Conservation (phyloP, 1,140 invertebrate genomes). For the Acyrthosiphon pisum region DNA sequence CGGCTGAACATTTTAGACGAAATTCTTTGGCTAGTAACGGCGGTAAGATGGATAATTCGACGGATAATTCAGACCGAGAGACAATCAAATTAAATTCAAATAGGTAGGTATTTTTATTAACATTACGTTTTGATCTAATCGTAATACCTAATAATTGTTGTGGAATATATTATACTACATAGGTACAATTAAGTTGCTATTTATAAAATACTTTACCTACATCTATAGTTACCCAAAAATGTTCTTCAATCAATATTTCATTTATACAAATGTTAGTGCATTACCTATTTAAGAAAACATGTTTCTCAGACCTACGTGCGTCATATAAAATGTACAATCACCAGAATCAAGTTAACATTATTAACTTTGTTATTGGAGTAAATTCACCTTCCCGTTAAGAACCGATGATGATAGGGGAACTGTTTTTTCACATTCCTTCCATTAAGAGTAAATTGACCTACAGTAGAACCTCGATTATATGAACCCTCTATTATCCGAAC, state of each 20-base stretch:
- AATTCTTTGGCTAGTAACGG: neutral
- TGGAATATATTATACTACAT: neutral
- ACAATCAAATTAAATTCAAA: neutral
- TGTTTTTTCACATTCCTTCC: neutral
- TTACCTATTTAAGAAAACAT: neutral
- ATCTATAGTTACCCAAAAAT: neutral
- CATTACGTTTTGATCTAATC: neutral
- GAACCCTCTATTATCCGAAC: too few relatives aligned
- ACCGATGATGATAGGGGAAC: neutral
- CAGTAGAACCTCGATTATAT: too few relatives aligned
- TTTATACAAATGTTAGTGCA: neutral
- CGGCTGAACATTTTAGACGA: neutral
- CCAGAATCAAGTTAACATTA: neutral
- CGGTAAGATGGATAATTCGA: neutral
- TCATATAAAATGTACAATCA: neutral
- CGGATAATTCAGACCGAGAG: neutral
- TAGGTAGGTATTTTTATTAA: neutral
- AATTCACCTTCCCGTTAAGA: neutral
- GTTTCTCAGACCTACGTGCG: neutral
- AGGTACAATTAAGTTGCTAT: neutral
- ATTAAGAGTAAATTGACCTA: neutral
- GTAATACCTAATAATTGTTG: neutral
- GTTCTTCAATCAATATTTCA: neutral
- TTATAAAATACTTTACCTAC: neutral
- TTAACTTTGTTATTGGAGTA: too few relatives aligned